Base-by-base conservation (phyloP, 2,888 invertebrate species). In the Microdon myrmicae region DNA sequence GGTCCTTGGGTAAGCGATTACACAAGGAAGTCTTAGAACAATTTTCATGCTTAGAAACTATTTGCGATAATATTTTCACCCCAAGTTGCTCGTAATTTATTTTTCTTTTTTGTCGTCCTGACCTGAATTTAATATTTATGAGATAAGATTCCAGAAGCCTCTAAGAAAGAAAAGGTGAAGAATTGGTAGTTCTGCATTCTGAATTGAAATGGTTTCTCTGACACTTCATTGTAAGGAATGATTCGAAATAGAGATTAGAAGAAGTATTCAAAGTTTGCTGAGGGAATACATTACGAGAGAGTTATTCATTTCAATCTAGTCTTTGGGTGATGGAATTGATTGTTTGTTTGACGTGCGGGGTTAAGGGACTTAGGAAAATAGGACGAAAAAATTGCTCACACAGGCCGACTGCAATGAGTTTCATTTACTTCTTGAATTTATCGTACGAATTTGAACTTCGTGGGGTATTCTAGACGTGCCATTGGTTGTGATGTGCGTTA, bases 71-170 rank as follows among this genome's bases (percentile, higher is more conserved):
- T 5, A 45, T 44, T 47, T 48, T 9, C 38, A 35, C 44, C 17
- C 12, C n/a, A n/a, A n/a, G n/a, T n/a, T n/a, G n/a, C n/a, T n/a
- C n/a, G n/a, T 20, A 55, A 23, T 39, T 39, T 56, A 20, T 17
- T 29, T 48, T 34, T 16, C 16, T 31, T 60, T 54, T 37, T 55
- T 51, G 56, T 44, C n/a, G 44, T 56, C 64, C 64, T 58, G 64
- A 64, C 64, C 64, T 64, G 64, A 58, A 64, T 64, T 58, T 47
- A 64, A 53, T 53, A 64, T 64, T 64, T 64, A 64, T 58, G 64
- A 64, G 64, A 37, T 47, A 43, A 32, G 34, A 35, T 28, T 37
- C 34, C 35, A 19, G n/a, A 10, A 32, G 19, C 32, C 32, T 20
- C 23, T 39, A 17, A 35, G 17, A 20, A 8, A 45, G 20, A 14